Base-by-base conservation (phyloP, 2,888 invertebrate genomes). In the Lithosia quadra region DNA sequence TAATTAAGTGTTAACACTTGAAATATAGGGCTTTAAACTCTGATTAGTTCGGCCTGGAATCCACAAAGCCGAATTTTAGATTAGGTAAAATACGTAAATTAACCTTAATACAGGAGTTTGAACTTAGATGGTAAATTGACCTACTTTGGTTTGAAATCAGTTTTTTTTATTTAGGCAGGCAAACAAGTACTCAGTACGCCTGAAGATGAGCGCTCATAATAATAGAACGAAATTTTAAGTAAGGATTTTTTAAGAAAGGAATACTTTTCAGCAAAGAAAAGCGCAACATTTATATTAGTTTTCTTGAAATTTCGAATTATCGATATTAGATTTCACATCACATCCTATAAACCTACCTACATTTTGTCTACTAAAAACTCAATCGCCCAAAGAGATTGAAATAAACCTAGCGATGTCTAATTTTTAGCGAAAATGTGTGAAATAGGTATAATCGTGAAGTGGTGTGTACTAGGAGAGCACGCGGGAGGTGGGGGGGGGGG, bases 401-500 rank as follows among this genome's bases (percentile, higher is more conserved):
- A 33, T 24, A 58, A 22, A 33, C 15, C 1, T 28, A 33, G 58
- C 33, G 28, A 18, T 33, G 21, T 24, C 55, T 56, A 56, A 22
- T 22, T 24, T 58, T 33, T 33, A 63, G 21, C 2, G 15, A 21
- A 63, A 53, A 21, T 1, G 24, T 2, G 21, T 33, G 43, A 62
- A 39, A 33, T 61, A n/a, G 24, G 13, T 61, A 43, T 10, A 65
- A 73, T 72, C 75, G 73, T 83, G 79, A 77, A 76, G 68, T 68
- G 65, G 69, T 75, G 71, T 71, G 66, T 53, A 58, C 10, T 34
- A 63, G 59, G 60, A 33, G 33, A 22, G 33, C 13, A 56, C 1
- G n/a, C 36, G 63, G 73, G 74, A 58, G 28, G 43, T 39, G 75
- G 73, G 21, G 63, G 73, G 74, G 58, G 28, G 63, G 73, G 74